These are phyloP conservation scores for Chrysolina americana DNA, from an alignment of 2,888 invertebrate genomes.

Conservation along the genomic window DNA sequence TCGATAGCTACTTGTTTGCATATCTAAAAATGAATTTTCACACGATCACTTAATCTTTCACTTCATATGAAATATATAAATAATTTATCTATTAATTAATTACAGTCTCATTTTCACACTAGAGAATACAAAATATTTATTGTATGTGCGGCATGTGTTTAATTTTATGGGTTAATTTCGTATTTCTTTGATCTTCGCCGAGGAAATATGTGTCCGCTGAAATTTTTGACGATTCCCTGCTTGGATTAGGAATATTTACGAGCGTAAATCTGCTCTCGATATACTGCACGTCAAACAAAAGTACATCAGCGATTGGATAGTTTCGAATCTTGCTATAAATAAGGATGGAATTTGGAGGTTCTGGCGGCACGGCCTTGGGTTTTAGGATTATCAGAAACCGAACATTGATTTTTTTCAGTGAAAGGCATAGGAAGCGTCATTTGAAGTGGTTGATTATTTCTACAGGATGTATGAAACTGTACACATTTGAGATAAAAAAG, in stretches of 20 bases:
- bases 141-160: constrained; percentile 6
- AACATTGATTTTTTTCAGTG: no score
- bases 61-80: constrained; percentile 3
- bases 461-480: no score
- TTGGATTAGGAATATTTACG: neutral
- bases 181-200: constrained; percentile 6
- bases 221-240: neutral
- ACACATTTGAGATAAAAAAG: no score
- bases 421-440: no score
- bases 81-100: neutral
- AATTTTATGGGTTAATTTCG: constrained; percentile 5
- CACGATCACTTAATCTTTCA: constrained; percentile 16
- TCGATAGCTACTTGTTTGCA: constrained; percentile 10
- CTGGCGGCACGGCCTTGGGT: neutral
- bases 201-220: constrained; percentile 7
- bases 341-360: neutral
- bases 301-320: neutral
- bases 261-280: constrained; percentile 10
- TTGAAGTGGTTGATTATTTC: no score
- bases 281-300: constrained; percentile 15
- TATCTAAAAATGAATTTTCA: neutral
- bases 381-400: no score
- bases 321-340: neutral
- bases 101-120: constrained; percentile 5
- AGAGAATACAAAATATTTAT: constrained; percentile 16